These are phyloP conservation scores for Agonopterix arenella DNA, from an alignment of 2,888 invertebrate genomes.

Conservation along the genomic window DNA sequence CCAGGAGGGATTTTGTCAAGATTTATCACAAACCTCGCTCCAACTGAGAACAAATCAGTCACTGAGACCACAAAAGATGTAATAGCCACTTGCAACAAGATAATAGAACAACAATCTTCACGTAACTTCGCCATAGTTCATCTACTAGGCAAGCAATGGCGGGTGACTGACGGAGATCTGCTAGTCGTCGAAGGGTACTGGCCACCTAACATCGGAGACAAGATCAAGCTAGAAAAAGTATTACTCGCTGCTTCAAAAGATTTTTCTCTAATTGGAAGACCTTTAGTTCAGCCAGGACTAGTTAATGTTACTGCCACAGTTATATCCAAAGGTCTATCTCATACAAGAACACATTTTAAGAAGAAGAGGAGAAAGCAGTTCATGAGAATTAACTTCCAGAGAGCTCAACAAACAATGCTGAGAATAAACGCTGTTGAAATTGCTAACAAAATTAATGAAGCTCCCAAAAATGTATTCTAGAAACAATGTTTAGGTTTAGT, in stretches of 20 bases:
- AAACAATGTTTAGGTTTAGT: conserved; percentile 5
- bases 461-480: conserved; percentile 49
- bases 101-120: conserved; percentile 76
- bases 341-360: conserved; percentile 86
- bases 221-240: conserved; percentile 89
- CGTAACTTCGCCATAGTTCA: conserved; percentile 90
- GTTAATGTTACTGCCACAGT: conserved; percentile 88
- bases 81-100: conserved; percentile 79
- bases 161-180: conserved; percentile 90
- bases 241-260: conserved; percentile 86
- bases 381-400: conserved; percentile 83
- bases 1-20: conserved; percentile 56
- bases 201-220: conserved; percentile 88
- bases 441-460: conserved; percentile 70
- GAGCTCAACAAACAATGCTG: conserved; percentile 83
- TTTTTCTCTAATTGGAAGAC: conserved; percentile 89
- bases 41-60: conserved; percentile 31
- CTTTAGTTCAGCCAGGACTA: conserved; percentile 84
- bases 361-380: conserved; percentile 87
- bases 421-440: conserved; percentile 86
- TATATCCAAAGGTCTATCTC: conserved; percentile 88
- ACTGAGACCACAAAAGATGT: conserved; percentile 65
- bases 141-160: conserved; percentile 88
- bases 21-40: conserved; percentile 43
- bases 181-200: conserved; percentile 89